Base-by-base conservation (phyloP, 2,113 vertebrate species). In the Microtus ochrogaster region DNA sequence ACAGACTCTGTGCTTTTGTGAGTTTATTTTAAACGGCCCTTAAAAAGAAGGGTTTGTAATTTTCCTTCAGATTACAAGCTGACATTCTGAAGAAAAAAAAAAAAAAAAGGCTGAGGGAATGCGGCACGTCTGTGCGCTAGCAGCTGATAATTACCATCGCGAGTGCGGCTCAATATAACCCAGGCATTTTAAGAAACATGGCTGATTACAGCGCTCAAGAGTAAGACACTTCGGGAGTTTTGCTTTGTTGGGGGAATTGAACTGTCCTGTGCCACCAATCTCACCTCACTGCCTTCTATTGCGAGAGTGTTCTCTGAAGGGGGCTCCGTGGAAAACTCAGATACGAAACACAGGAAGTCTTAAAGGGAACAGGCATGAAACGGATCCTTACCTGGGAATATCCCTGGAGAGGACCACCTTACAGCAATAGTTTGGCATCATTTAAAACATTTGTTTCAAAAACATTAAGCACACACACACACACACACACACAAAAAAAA, bases 91-190 rank as follows among this genome's bases (percentile, higher is more conserved):
- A 63, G 11, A 49, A 72, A 97, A 98, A 98, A 55, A 49, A 72
- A 97, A 98, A 98, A 55, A n/a, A 19, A 85, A 2, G 19, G 83
- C 96, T 65, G 91, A 88, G 72, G 94, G 97, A 98, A 96, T 91
- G 96, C 90, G 97, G 89, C 47, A 61, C 85, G 98, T 98, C 90
- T 97, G 96, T 96, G 84, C 66, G 0, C 0, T 98, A 98, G 96
- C 98, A 98, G 97, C 98, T 98, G 97, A 98, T 98, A 98, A 99
- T 98, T 98, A 98, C 97, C 93, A 95, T 98, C 79, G 95, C 95
- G 97, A 72, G 14, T 94, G 97, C 94, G 96, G 94, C 97, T 98
- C 77, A 97, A 96, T 98, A 97, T 97, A 98, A 98, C 97, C 96
- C 94, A 96, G 96, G 97, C 89, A 93, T 66, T 98, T 97, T 97